Percentiles rank a stretch among this genome's conserved stretches.
Conservation (phyloP, 2,888 invertebrate genomes). For the Drosophila antonietae region DNA sequence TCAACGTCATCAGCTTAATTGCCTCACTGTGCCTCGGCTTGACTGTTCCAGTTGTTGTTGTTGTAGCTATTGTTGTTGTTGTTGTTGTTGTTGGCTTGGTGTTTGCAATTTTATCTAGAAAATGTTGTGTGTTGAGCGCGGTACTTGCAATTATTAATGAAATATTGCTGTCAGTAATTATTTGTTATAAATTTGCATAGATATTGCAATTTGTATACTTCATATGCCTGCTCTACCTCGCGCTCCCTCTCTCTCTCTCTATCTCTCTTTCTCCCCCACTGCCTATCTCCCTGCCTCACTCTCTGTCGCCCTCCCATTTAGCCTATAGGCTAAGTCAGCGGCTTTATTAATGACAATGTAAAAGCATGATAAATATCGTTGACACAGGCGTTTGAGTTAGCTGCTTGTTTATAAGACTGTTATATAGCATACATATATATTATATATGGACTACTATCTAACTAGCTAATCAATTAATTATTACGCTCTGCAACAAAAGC, state of each 20-base stretch:
- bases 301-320: neutral
- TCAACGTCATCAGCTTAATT: slow-evolving; percentile 81
- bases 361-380: slow-evolving; percentile 75
- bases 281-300: neutral
- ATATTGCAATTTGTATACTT: slow-evolving; percentile 80
- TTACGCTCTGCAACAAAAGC: slow-evolving; percentile 13
- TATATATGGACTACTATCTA: slow-evolving; percentile 9
- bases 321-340: slow-evolving; percentile 48
- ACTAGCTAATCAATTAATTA: slow-evolving; percentile 30
- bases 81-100: slow-evolving; percentile 14
- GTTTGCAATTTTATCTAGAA: slow-evolving; percentile 73
- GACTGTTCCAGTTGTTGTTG: slow-evolving; percentile 13
- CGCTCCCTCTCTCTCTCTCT: neutral
- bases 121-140: slow-evolving; percentile 50
- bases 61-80: neutral
- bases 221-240: slow-evolving; percentile 36
- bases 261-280: neutral
- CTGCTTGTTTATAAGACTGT: slow-evolving; percentile 25
- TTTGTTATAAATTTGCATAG: slow-evolving; percentile 82
- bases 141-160: slow-evolving; percentile 78
- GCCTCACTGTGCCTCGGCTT: slow-evolving; percentile 71
- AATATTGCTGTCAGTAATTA: slow-evolving; percentile 82
- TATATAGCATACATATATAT: neutral
- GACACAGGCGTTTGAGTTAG: slow-evolving; percentile 65
- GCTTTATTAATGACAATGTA: slow-evolving; percentile 77